phyloP scores from a whole-genome alignment of 2,888 invertebrate genomes.

The Pyrrhia umbra region DNA sequence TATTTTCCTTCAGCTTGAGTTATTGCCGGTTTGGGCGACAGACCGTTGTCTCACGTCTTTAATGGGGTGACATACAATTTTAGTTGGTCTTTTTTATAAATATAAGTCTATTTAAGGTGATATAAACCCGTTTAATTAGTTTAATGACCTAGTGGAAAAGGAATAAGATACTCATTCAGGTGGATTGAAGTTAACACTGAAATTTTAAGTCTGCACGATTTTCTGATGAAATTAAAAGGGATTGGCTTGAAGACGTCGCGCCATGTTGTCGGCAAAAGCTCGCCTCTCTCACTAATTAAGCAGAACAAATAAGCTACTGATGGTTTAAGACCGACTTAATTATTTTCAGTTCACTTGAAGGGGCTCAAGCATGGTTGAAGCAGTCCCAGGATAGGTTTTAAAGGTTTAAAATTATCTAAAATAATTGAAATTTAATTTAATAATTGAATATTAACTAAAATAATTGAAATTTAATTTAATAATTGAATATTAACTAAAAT shows the following conservation, averaged over 20 bases:
- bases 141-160: constrained; percentile 56
- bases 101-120: constrained; percentile 63
- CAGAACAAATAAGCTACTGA: constrained; percentile 64
- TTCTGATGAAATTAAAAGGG: constrained; percentile 25
- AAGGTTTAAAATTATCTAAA: constrained; percentile 1
- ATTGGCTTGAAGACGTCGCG: constrained; percentile 17
- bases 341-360: constrained; percentile 55
- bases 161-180: constrained; percentile 20
- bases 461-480: no score
- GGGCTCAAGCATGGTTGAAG: constrained; percentile 50
- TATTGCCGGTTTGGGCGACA: constrained; percentile 78
- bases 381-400: constrained; percentile 7
- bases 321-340: constrained; percentile 64
- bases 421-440: no score
- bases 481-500: no score
- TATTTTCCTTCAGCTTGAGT: constrained; percentile 82
- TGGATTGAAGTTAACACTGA: neutral
- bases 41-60: constrained; percentile 80
- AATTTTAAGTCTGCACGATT: constrained; percentile 10
- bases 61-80: constrained; percentile 77
- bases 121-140: constrained; percentile 61
- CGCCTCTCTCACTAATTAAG: constrained; percentile 70
- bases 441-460: no score
- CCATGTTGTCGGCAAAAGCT: constrained; percentile 42
- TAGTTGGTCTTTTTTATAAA: constrained; percentile 63